Evolutionary conservation across 2,797 vertebrate genomes (phyloP).

Genomic region (Epinephelus coioides): DNA sequence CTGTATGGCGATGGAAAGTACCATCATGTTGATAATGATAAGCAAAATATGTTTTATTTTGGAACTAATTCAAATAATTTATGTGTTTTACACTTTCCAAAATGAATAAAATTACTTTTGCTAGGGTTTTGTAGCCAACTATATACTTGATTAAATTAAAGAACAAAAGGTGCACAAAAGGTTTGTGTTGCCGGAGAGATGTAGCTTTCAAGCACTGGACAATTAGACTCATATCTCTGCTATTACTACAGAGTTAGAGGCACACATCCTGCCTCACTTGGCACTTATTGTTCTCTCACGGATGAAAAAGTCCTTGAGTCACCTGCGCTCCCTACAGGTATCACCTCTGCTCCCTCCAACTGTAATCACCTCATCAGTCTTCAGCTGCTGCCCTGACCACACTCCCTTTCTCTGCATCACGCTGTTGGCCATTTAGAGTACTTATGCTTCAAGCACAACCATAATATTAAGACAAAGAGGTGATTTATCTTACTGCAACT

Average conservation of each 20-base stretch:
- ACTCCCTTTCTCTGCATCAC: slow-evolving; percentile 21
- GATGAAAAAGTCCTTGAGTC: slow-evolving; percentile 65
- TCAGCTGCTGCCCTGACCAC: slow-evolving; percentile 46
- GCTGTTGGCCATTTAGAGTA: slow-evolving; percentile 33
- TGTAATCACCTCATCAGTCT: slow-evolving; percentile 74
- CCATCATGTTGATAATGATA: neutral
- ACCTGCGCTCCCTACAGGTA: slow-evolving; percentile 63
- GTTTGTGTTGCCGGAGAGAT: slow-evolving; percentile 5
- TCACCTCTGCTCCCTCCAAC: slow-evolving; percentile 59
- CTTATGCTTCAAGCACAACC: slow-evolving; percentile 23
- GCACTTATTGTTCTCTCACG: slow-evolving; percentile 35
- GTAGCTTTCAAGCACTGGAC: neutral
- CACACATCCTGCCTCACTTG: slow-evolving; percentile 22
- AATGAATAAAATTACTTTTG: neutral
- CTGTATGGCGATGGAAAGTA: neutral
- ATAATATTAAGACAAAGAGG: slow-evolving; percentile 15
- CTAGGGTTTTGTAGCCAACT: neutral
- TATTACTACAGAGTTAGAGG: slow-evolving; percentile 19
- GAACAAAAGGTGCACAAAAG: slow-evolving; percentile 8
- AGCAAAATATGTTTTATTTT: neutral
- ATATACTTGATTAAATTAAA: slow-evolving; percentile 3
- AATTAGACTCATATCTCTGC: slow-evolving; percentile 16
- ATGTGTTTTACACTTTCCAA: neutral
- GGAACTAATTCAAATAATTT: neutral
- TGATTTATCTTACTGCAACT: slow-evolving; percentile 21